A percentile compares a stretch with the other conserved stretches of the same genome.
Evolutionary conservation across 2,797 vertebrate genomes (phyloP).

Genomic region (Premnoplex brunnescens): DNA sequence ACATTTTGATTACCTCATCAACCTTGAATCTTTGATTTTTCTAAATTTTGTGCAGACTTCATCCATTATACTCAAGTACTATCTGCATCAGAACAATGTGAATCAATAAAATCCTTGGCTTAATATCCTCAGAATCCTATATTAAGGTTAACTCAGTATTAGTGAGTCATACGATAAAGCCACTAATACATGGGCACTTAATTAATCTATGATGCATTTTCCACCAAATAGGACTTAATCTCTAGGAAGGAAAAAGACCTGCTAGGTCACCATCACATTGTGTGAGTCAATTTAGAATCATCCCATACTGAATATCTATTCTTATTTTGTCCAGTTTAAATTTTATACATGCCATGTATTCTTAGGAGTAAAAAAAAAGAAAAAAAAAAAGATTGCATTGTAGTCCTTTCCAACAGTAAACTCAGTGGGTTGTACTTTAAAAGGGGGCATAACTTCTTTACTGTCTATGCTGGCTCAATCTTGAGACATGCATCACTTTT

Average conservation of each 20-base stretch:
- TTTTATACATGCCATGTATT: background rate
- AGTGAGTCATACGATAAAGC: constrained; percentile 46
- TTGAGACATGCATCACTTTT: background rate
- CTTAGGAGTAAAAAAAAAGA: background rate
- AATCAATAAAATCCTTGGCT: constrained; percentile 42
- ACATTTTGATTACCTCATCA: background rate
- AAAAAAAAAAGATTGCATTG: background rate
- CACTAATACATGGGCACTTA: constrained; percentile 32
- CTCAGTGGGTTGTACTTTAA: background rate
- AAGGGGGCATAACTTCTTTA: background rate
- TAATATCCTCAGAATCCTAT: constrained; percentile 15
- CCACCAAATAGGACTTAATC: constrained; percentile 10
- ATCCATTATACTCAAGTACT: constrained; percentile 10
- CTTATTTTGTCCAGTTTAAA: background rate
- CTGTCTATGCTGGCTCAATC: background rate
- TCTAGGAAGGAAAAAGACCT: constrained; percentile 1
- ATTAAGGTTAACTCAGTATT: constrained; percentile 42
- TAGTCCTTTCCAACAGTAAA: background rate
- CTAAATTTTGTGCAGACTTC: background rate
- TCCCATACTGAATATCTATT: background rate
- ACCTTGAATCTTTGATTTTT: constrained; percentile 11
- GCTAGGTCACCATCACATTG: background rate
- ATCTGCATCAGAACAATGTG: constrained; percentile 7
- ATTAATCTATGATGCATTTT: constrained; percentile 41
- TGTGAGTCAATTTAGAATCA: background rate